These are phyloP conservation scores for Pinna nobilis DNA, from an alignment of 1,140 invertebrate genomes.

Conservation along the genomic window DNA sequence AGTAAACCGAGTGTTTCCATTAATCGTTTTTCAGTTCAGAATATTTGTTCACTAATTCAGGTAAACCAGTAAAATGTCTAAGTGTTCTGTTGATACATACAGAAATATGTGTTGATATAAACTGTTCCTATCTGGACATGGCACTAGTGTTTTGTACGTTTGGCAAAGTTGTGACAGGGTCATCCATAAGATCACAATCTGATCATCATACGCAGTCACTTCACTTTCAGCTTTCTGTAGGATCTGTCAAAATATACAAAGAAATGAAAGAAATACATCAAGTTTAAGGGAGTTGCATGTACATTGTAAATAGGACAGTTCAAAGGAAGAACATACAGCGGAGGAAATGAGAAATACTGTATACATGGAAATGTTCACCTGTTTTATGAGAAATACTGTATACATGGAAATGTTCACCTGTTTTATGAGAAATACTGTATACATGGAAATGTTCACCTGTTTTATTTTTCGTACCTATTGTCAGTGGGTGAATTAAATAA, in stretches of 20 bases:
- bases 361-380: background rate
- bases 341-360: background rate
- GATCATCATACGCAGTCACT: slow-evolving; percentile 48
- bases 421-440: background rate
- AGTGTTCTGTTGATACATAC: slow-evolving; percentile 25
- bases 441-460: background rate
- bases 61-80: background rate
- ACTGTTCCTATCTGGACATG: slow-evolving; percentile 42
- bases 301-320: background rate
- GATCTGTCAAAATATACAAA: slow-evolving; percentile 32
- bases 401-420: background rate
- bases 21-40: no score
- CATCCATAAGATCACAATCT: slow-evolving; percentile 55
- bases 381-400: background rate
- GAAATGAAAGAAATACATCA: background rate
- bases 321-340: background rate
- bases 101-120: slow-evolving; percentile 52
- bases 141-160: slow-evolving; percentile 38
- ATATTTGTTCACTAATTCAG: no score
- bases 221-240: slow-evolving; percentile 51
- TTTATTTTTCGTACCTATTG: no score
- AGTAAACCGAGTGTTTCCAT: no score
- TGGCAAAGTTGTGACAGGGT: slow-evolving; percentile 49
- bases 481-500: no score
- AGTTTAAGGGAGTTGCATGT: background rate